A percentile compares a stretch with the other conserved stretches of the same genome.
Evolutionary conservation across 2,888 invertebrate species (phyloP).

Genomic region (Megastigmus dorsalis): DNA sequence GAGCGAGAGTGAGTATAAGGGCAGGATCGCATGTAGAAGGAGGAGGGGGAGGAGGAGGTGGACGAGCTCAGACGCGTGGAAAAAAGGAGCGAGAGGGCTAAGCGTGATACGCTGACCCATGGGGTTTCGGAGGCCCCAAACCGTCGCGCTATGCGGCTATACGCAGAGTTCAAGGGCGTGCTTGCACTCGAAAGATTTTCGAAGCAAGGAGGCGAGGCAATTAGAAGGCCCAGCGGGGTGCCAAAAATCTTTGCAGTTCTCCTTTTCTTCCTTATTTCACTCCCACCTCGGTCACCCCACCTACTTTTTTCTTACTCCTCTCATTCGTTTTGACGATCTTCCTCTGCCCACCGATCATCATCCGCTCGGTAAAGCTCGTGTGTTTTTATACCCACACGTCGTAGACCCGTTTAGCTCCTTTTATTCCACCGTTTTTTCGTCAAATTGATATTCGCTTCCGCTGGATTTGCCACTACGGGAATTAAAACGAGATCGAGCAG

Average conservation of each 20-base stretch:
- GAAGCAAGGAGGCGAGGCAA: slow-evolving; percentile 70
- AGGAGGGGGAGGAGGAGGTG: slow-evolving; percentile 55
- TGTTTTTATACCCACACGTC: neutral
- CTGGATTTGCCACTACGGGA: neutral
- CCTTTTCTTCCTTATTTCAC: slow-evolving; percentile 55
- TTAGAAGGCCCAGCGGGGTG: slow-evolving; percentile 73
- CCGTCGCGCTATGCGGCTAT: slow-evolving; percentile 35
- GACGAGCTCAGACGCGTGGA: no score
- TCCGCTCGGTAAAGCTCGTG: neutral
- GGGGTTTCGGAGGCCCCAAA: slow-evolving; percentile 63
- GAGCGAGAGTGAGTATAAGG: neutral
- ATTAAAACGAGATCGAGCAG: neutral
- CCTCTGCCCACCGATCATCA: neutral
- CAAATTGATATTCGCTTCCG: slow-evolving; percentile 17
- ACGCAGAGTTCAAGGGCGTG: slow-evolving; percentile 71
- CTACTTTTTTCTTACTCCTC: neutral
- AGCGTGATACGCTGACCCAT: slow-evolving; percentile 54
- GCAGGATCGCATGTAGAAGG: no score
- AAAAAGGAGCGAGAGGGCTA: no score
- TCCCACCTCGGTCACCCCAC: slow-evolving; percentile 22
- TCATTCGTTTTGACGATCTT: neutral
- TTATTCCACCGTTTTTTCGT: neutral
- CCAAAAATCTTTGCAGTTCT: slow-evolving; percentile 68
- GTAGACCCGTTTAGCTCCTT: neutral
- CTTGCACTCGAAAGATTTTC: slow-evolving; percentile 58